A percentile compares a stretch with the other conserved stretches of the same genome.
These are phyloP conservation scores for Zygaena filipendulae DNA, from an alignment of 2,888 invertebrate species.

Conservation along the genomic window DNA sequence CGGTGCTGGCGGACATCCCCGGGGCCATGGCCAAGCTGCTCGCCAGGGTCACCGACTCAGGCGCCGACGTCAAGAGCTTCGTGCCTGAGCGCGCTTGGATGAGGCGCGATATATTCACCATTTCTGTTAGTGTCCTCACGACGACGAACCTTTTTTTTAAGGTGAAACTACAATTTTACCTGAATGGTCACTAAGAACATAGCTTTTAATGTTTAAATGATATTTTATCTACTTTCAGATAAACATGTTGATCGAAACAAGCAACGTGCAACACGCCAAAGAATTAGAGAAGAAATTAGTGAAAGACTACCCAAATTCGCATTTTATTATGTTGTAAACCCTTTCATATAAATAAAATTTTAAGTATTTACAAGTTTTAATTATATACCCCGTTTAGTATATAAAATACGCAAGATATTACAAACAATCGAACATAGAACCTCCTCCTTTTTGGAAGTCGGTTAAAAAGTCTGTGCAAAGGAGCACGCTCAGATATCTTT, in stretches of 20 bases:
- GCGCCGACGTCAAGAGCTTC: constrained; percentile 89
- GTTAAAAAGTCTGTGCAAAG: too few species aligned
- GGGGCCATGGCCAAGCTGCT: constrained; percentile 87
- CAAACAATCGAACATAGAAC: too few species aligned
- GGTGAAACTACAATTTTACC: too few species aligned
- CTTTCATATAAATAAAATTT: background rate
- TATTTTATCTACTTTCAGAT: constrained; percentile 25
- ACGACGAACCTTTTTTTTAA: too few species aligned
- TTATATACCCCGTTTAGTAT: background rate
- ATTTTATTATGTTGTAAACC: constrained; percentile 22
- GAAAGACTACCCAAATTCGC: constrained; percentile 30
- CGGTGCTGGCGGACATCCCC: constrained; percentile 81
- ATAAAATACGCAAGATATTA: too few species aligned
- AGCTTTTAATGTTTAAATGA: background rate
- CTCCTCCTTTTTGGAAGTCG: too few species aligned
- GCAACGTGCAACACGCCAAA: constrained; percentile 27
- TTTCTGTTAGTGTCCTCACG: constrained; percentile 20
- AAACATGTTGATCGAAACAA: constrained; percentile 32
- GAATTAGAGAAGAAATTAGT: constrained; percentile 30
- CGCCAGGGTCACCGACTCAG: constrained; percentile 72
- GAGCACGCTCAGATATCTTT: too few species aligned
- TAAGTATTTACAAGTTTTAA: background rate
- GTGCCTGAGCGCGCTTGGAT: constrained; percentile 93
- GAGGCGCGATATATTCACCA: constrained; percentile 77
- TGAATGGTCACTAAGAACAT: too few species aligned